Base-by-base conservation (phyloP, 2,113 vertebrate genomes). In the Gila orcuttii region DNA sequence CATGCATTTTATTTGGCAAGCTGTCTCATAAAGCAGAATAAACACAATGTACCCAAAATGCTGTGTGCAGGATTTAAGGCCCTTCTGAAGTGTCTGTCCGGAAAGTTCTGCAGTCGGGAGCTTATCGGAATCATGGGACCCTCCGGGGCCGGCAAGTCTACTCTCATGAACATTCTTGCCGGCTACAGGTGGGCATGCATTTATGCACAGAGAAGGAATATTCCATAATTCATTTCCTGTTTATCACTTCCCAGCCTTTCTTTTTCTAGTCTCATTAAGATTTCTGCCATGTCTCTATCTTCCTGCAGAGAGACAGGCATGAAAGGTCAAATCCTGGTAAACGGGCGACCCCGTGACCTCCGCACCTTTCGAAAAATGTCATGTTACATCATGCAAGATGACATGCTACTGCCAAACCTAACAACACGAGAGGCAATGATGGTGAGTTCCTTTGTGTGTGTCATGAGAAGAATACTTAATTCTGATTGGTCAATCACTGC, bases 361-460 rank as follows among this genome's bases (percentile, higher is more conserved):
- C 95, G 98, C 75, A 99, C 97, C 39, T 99, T 99, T 93, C 95
- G 98, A 80, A 99, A 99, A 94, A 99, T 99, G 98, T 99, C 98
- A 71, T 99, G 98, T 90, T 99, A 99, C 91, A 99, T 99, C 93
- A 99, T 99, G 98, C 98, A 99, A 93, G 97, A 99, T 0, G 98
- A 99, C 92, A 98, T 99, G 97, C 94, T 99, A 60, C 92, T 99
- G 93, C 98, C 98, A 0, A 96, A 99, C 90, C 97, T 99, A 88
- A 98, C 97, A 0, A 96, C 95, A 11, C 91, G 95, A 84, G 98
- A 99, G 88, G 98, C 98, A 86, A 99, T 99, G 98, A 98, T 98
- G 98, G 98, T 99, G 91, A 96, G 96, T 25, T 57, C 6, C 6
- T 23, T 57, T 57, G 52, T 7, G 10, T 66, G 36, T 66, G 59